These are phyloP conservation scores for Endotricha flammealis DNA, from an alignment of 2,888 invertebrate species.

Conservation along the genomic window DNA sequence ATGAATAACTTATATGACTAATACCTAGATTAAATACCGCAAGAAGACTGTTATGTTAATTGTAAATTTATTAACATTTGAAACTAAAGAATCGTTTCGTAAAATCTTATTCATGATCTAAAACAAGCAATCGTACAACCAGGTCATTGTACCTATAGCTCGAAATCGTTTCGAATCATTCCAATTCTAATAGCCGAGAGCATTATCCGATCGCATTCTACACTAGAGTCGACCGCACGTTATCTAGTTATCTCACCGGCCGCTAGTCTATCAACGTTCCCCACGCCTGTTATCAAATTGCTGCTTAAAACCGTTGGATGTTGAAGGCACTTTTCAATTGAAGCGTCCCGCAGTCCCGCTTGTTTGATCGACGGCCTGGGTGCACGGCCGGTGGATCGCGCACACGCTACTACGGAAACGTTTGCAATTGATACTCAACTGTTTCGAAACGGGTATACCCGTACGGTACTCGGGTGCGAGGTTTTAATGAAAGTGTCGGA, in stretches of 20 bases:
- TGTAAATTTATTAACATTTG: no score
- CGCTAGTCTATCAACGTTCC: background rate
- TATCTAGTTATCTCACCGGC: background rate
- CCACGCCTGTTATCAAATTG: background rate
- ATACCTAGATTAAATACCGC: no score
- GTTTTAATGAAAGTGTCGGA: no score
- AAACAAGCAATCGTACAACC: no score
- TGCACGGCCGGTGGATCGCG: background rate
- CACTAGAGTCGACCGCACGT: background rate
- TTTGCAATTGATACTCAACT: slow-evolving; percentile 45
- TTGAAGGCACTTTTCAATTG: background rate
- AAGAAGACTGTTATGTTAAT: no score
- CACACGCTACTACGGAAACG: slow-evolving; percentile 33
- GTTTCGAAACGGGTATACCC: slow-evolving; percentile 9
- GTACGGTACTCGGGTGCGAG: background rate
- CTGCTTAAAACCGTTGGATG: background rate
- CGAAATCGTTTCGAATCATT: background rate
- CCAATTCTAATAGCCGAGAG: background rate
- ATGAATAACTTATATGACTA: no score
- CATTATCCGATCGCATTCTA: background rate
- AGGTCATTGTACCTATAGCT: background rate
- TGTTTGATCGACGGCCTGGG: background rate
- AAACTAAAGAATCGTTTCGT: no score
- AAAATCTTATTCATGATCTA: no score
- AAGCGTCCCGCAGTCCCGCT: background rate